Conservation (phyloP, 2,797 vertebrate genomes). For the Periophthalmus magnuspinnatus region DNA sequence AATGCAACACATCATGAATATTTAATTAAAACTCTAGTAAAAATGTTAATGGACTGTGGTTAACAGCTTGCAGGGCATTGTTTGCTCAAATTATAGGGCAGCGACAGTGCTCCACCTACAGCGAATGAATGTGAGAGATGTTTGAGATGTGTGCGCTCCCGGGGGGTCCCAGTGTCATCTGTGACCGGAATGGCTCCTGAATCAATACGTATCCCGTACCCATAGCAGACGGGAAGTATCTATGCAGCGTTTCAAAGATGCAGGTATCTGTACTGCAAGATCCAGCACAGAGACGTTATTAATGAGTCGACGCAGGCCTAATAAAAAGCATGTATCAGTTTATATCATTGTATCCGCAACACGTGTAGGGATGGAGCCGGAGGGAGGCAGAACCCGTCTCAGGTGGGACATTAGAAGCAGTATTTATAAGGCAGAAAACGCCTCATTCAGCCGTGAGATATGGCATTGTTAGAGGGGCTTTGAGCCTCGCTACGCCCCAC, state of each 20-base stretch:
- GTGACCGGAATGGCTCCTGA: slow-evolving; percentile 33
- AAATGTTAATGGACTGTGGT: slow-evolving; percentile 33
- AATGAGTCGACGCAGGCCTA: slow-evolving; percentile 60
- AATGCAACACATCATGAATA: slow-evolving; percentile 28
- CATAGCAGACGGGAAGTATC: slow-evolving; percentile 32
- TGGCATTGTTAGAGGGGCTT: slow-evolving; percentile 57
- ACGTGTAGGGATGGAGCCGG: slow-evolving; percentile 50
- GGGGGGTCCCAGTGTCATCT: slow-evolving; percentile 21
- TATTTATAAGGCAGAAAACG: slow-evolving; percentile 69
- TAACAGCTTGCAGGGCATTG: slow-evolving; percentile 20
- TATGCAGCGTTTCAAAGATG: slow-evolving; percentile 14
- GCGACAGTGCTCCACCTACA: neutral
- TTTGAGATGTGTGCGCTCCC: slow-evolving; percentile 14
- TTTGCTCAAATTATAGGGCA: slow-evolving; percentile 18
- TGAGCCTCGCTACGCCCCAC: slow-evolving; percentile 48
- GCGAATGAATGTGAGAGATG: slow-evolving; percentile 15
- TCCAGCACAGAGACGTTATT: slow-evolving; percentile 41
- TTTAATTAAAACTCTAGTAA: slow-evolving; percentile 37
- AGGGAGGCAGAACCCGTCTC: slow-evolving; percentile 51
- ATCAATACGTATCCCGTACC: slow-evolving; percentile 45
- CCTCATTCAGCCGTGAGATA: slow-evolving; percentile 61
- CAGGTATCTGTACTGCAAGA: slow-evolving; percentile 18
- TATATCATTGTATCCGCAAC: slow-evolving; percentile 61
- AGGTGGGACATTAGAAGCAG: slow-evolving; percentile 64
- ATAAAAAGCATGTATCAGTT: slow-evolving; percentile 62